Conservation (phyloP, 2,888 invertebrate species). For the Trichogramma dendrolimi region DNA sequence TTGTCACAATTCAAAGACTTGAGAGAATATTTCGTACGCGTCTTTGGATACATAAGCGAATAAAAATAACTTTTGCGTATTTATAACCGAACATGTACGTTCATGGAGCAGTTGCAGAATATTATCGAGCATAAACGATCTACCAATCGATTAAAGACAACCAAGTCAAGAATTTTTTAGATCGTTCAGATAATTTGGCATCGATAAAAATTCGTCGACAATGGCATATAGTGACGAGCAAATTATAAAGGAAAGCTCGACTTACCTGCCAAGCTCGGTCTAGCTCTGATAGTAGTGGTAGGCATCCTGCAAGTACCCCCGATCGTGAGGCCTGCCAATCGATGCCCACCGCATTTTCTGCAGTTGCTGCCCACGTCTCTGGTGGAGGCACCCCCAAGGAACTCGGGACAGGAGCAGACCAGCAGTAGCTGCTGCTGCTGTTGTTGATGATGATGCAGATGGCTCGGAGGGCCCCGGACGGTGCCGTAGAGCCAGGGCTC, state of each 20-base stretch:
- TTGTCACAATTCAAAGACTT: no score
- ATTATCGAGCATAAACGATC: no score
- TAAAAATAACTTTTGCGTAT: no score
- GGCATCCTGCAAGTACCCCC: conserved; percentile 60
- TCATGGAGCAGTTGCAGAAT: no score
- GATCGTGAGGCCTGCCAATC: conserved; percentile 66
- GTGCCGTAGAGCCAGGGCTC: conserved; percentile 82
- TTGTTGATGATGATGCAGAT: conserved; percentile 57
- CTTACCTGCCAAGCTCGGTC: conserved; percentile 49
- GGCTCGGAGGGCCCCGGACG: conserved; percentile 53
- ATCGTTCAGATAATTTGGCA: no score
- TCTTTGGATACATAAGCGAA: no score
- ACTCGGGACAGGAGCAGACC: conserved; percentile 78
- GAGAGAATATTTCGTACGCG: no score
- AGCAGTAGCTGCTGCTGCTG: conserved; percentile 65
- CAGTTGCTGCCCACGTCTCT: conserved; percentile 74
- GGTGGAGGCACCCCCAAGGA: conserved; percentile 72
- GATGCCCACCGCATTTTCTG: conserved; percentile 79
- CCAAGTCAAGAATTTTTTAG: no score
- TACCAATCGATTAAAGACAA: no score
- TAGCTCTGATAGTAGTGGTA: conserved; percentile 39
- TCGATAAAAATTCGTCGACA: no score
- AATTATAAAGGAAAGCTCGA: background rate
- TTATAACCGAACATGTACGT: no score
- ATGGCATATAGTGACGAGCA: no score